Conservation (phyloP, 2,888 invertebrate species). For the Dolichomitus sp. region DNA sequence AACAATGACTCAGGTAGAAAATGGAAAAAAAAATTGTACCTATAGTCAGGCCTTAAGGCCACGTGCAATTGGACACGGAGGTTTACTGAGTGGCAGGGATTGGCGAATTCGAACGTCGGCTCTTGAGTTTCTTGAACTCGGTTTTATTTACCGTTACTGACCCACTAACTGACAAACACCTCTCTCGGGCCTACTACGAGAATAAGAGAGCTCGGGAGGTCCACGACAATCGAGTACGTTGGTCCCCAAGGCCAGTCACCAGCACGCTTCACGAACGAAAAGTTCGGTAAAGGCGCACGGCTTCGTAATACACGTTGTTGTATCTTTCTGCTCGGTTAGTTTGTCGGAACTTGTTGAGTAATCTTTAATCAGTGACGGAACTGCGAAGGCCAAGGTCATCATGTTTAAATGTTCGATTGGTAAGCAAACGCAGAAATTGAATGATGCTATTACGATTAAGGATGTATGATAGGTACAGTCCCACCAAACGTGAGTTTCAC, state of each 20-base stretch:
- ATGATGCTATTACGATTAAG: not conserved
- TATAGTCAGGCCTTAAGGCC: not conserved
- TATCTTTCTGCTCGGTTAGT: not conserved
- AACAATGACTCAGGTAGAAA: not conserved
- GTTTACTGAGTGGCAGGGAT: slow-evolving; percentile 17
- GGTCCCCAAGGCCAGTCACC: slow-evolving; percentile 70
- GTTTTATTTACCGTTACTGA: slow-evolving; percentile 83
- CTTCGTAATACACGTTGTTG: slow-evolving; percentile 11
- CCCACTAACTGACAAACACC: slow-evolving; percentile 83
- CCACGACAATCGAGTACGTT: slow-evolving; percentile 59
- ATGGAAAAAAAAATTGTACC: not conserved
- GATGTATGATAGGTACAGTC: too few species aligned
- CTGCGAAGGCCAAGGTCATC: slow-evolving; percentile 54
- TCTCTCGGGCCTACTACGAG: slow-evolving; percentile 38
- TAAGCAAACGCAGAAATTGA: slow-evolving; percentile 4
- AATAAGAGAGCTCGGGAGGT: slow-evolving; percentile 61
- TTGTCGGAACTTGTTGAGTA: slow-evolving; percentile 8
- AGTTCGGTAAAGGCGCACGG: slow-evolving; percentile 59
- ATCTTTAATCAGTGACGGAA: slow-evolving; percentile 27
- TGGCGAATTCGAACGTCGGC: slow-evolving; percentile 75
- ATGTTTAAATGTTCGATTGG: slow-evolving; percentile 39
- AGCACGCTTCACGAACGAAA: slow-evolving; percentile 63
- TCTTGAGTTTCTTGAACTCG: slow-evolving; percentile 83
- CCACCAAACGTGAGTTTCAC: too few species aligned
- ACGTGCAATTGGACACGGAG: slow-evolving; percentile 28